A percentile compares a stretch with the other conserved stretches of the same genome.
phyloP scores from a whole-genome alignment of 2,113 vertebrate species.

The Reinhardtius hippoglossoides region DNA sequence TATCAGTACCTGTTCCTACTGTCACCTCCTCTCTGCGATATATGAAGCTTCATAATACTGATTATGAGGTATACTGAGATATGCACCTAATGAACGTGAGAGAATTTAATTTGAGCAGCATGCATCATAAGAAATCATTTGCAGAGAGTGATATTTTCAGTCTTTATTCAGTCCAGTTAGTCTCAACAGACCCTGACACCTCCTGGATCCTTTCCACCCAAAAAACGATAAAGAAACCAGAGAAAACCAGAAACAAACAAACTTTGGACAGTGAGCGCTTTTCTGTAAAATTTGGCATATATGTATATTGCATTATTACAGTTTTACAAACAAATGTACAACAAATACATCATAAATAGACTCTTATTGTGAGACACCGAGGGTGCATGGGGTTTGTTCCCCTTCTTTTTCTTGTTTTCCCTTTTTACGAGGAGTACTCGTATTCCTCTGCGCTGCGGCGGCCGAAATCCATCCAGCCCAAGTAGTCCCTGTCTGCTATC shows the following conservation, averaged over 20 bases:
- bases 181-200: conserved; percentile 60
- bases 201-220: conserved; percentile 36
- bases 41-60: background rate
- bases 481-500: conserved; percentile 96
- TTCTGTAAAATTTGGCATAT: conserved; percentile 87
- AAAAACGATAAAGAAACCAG: conserved; percentile 70
- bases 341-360: conserved; percentile 87
- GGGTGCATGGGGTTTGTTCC: conserved; percentile 57
- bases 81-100: background rate
- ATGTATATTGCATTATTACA: conserved; percentile 85
- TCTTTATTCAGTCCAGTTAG: conserved; percentile 71
- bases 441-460: conserved; percentile 96
- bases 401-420: conserved; percentile 17
- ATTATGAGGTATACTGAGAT: too few species aligned
- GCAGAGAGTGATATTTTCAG: conserved; percentile 47
- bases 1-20: background rate
- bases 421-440: conserved; percentile 89
- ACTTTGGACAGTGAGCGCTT: conserved; percentile 67
- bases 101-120: background rate
- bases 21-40: background rate
- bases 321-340: conserved; percentile 89
- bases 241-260: conserved; percentile 71
- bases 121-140: conserved; percentile 28
- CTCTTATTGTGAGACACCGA: conserved; percentile 81
- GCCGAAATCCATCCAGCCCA: conserved; percentile 99